Percentiles rank a stretch among this genome's conserved stretches.
Evolutionary conservation across 1,140 invertebrate genomes (phyloP).

Genomic region (Eurosta solidaginis): DNA sequence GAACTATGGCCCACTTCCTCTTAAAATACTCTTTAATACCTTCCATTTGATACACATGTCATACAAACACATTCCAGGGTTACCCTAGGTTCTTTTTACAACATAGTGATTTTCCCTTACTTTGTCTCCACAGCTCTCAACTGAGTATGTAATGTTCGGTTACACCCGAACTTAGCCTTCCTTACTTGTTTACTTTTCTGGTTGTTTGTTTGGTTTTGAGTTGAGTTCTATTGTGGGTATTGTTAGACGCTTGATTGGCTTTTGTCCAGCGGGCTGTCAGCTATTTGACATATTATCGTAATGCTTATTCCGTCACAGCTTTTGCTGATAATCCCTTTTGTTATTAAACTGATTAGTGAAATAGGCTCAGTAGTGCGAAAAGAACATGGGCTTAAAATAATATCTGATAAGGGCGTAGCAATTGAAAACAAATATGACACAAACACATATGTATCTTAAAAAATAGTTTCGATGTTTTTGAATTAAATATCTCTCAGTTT

Average conservation of each 20-base stretch:
- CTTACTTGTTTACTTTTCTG: conserved; percentile 19
- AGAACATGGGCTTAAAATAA: not conserved
- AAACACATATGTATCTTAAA: too few relatives aligned
- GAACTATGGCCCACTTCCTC: too few relatives aligned
- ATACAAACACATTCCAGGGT: too few relatives aligned
- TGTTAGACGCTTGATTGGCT: not conserved
- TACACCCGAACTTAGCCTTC: not conserved
- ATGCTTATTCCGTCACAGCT: not conserved
- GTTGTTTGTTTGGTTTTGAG: conserved; percentile 9
- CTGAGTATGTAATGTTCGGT: not conserved
- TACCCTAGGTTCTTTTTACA: too few relatives aligned
- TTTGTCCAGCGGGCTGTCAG: not conserved
- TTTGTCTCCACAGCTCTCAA: too few relatives aligned
- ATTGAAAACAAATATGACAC: not conserved
- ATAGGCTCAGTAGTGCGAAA: not conserved
- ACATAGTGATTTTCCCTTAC: too few relatives aligned
- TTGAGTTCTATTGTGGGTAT: not conserved
- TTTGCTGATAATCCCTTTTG: not conserved
- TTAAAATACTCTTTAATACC: too few relatives aligned
- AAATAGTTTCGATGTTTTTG: too few relatives aligned
- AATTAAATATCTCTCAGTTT: too few relatives aligned
- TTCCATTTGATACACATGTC: too few relatives aligned
- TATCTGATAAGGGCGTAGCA: not conserved
- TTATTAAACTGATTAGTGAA: conserved; percentile 1
- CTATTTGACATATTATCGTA: not conserved